Conservation (phyloP, 2,888 invertebrate genomes). For the Hermaeophaga mercurialis region DNA sequence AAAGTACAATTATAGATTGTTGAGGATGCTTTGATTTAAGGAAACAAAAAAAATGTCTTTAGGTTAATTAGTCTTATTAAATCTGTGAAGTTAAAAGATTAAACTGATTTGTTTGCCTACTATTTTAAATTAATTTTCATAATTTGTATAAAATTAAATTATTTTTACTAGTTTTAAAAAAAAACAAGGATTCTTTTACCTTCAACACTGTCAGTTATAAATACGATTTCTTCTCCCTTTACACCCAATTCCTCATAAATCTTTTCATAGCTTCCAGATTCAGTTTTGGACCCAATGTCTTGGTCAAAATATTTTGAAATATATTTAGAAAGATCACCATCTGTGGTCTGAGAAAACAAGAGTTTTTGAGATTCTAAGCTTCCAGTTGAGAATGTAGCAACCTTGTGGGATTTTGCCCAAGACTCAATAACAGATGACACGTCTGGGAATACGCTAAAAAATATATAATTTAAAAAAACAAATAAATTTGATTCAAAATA, state of each 20-base stretch:
- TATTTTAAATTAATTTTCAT: too few species aligned
- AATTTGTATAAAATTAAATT: too few species aligned
- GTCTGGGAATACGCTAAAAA: slow-evolving; percentile 82
- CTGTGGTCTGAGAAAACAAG: slow-evolving; percentile 75
- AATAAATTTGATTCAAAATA: not conserved
- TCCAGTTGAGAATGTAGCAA: slow-evolving; percentile 92
- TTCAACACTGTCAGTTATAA: slow-evolving; percentile 83
- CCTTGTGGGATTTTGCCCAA: slow-evolving; percentile 69
- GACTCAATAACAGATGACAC: slow-evolving; percentile 74
- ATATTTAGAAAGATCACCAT: slow-evolving; percentile 76
- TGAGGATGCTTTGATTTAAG: too few species aligned
- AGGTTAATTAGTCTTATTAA: too few species aligned
- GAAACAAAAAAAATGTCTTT: too few species aligned
- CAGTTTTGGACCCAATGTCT: slow-evolving; percentile 79
- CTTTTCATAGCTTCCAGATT: slow-evolving; percentile 75
- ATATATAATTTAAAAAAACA: not conserved
- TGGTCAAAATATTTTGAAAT: slow-evolving; percentile 89
- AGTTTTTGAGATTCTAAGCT: slow-evolving; percentile 89
- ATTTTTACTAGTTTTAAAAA: too few species aligned
- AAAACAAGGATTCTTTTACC: slow-evolving; percentile 60
- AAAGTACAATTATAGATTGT: too few species aligned
- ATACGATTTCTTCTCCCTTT: slow-evolving; percentile 73
- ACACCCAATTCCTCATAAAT: slow-evolving; percentile 73
- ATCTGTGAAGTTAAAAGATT: too few species aligned
- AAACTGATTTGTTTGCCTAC: too few species aligned